A percentile compares a stretch with the other conserved stretches of the same genome.
Conservation (phyloP, 2,113 vertebrate genomes). For the Pseudonaja textilis region DNA sequence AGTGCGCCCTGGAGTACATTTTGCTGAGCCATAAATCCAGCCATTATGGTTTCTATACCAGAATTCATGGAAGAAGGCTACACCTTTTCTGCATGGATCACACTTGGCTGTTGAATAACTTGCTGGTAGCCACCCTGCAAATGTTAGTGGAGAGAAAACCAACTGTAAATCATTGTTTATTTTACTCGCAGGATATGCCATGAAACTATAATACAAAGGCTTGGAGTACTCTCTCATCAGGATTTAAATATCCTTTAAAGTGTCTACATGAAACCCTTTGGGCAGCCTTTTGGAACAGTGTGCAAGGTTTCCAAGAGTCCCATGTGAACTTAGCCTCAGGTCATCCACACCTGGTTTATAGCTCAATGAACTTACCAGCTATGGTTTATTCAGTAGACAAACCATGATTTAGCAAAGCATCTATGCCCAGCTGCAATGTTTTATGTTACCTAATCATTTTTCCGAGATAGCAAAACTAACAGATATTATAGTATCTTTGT, state of each 20-base stretch:
- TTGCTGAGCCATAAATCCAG: background rate
- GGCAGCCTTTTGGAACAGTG: background rate
- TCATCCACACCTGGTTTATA: background rate
- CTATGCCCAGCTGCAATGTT: background rate
- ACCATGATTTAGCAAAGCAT: background rate
- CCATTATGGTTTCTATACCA: background rate
- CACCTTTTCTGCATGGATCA: background rate
- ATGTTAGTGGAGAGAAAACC: background rate
- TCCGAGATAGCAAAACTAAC: background rate
- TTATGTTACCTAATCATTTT: background rate
- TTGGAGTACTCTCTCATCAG: background rate
- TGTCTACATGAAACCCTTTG: background rate
- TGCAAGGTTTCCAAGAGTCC: background rate
- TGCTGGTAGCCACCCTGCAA: background rate
- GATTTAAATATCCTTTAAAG: background rate
- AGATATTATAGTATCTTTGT: background rate
- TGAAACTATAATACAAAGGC: background rate
- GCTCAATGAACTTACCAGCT: background rate
- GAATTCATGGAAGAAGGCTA: background rate
- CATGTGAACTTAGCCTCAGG: background rate
- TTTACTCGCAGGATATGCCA: background rate
- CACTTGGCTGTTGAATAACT: background rate
- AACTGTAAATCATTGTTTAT: background rate
- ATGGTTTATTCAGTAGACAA: background rate
- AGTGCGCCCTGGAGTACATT: background rate